Evolutionary conservation across 2,113 vertebrate genomes (phyloP), one percentile per base, ranked within the genome.

Genomic region (Syngnathus scovelli): DNA sequence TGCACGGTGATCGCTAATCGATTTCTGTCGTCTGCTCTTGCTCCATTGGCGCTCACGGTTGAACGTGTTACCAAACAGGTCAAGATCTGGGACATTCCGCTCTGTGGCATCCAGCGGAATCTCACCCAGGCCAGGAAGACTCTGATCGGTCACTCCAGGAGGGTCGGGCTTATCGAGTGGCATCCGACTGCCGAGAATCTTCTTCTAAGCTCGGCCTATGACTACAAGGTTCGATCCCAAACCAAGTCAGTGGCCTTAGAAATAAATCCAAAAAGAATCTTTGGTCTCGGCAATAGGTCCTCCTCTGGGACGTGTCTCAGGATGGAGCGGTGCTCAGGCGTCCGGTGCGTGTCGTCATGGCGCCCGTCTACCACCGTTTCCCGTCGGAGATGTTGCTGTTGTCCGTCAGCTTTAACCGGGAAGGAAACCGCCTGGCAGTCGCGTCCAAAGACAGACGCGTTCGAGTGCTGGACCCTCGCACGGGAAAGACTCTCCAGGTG

Each of bases 81-180:
- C 61, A 98, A 96, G 83, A 86, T 98, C 68, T 98, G 96, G 96
- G 90, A 94, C 46, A 93, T 99, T 72, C 97, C 97, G 0, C 87
- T 86, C 41, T 85, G 90, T 3, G 88, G 95, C 1, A 73, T 98
- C 61, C 73, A 90, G 0, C 90, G 79, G 70, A 93, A 93, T 79
- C 80, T 98, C 67, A 93, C 89, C 0, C 77, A 21, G 70, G 88
- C 92, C 0, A 90, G 80, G 80, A 95, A 94, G 72, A 95, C 95
- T 68, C 92, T 98, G 66, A 67, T 89, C 52, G 92, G 91, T 27
- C 97, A 99, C 3, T 41, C 81, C 9, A 91, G 93, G 75, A 91
- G 94, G 70, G 97, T 98, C 2, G 92, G 93, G n/a, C 90, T 98
- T 51, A 92, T 99, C 7, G 96, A 98, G 68, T 99, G 97, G 97